Percentiles rank a stretch among this genome's conserved stretches.
Evolutionary conservation across 2,113 vertebrate species (phyloP).

Genomic region (Penelope pileata): DNA sequence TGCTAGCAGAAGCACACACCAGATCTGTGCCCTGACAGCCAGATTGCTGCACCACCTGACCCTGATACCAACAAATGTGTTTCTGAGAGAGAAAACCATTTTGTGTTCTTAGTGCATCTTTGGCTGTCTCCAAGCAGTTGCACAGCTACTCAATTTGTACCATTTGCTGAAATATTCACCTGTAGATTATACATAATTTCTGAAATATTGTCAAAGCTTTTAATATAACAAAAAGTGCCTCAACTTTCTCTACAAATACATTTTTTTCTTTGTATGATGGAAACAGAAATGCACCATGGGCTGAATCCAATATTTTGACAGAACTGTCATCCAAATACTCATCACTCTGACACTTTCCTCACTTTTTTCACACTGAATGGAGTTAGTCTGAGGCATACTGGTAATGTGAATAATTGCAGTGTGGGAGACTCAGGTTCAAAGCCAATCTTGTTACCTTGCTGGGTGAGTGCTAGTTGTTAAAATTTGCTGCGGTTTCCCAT

Average conservation of each 20-base stretch:
- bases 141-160: neutral
- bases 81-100: neutral
- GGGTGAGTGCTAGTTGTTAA: constrained; percentile 37
- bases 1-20: neutral
- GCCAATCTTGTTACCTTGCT: constrained; percentile 24
- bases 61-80: neutral
- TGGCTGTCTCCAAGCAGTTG: neutral
- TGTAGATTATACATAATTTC: neutral
- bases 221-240: neutral
- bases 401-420: constrained; percentile 41
- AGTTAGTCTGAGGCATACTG: constrained; percentile 21
- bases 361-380: constrained; percentile 27
- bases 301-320: constrained; percentile 64
- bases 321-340: constrained; percentile 41
- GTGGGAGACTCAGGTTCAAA: constrained; percentile 52
- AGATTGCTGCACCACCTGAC: neutral
- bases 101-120: neutral
- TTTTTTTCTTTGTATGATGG: neutral
- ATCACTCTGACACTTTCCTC: constrained; percentile 19
- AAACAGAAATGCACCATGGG: constrained; percentile 18
- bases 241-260: neutral
- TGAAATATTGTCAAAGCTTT: constrained; percentile 38
- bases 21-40: neutral
- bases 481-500: constrained; percentile 43
- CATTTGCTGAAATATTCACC: neutral